These are phyloP conservation scores for Thereva unica DNA, from an alignment of 2,888 invertebrate genomes.

Conservation along the genomic window DNA sequence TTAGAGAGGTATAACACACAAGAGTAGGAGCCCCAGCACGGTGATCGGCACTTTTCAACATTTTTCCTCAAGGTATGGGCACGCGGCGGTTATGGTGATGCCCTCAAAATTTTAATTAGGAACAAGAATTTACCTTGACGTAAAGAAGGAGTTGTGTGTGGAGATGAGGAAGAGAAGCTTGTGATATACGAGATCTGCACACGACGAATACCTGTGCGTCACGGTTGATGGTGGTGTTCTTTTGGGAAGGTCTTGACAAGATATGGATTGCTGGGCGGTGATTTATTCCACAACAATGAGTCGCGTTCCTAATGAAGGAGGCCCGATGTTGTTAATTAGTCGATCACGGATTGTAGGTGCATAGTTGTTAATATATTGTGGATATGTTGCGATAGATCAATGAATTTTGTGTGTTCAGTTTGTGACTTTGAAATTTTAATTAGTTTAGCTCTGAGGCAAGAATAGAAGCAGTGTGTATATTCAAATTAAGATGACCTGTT, in stretches of 20 bases:
- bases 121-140: slow-evolving; percentile 12
- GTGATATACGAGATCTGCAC: not conserved
- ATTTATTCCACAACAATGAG: slow-evolving; percentile 30
- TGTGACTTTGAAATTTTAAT: too few species aligned
- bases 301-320: slow-evolving; percentile 10
- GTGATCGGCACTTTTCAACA: slow-evolving; percentile 14
- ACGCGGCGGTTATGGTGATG: slow-evolving; percentile 1
- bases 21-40: not conserved
- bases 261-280: slow-evolving; percentile 26
- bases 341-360: slow-evolving; percentile 8
- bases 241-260: slow-evolving; percentile 29
- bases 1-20: too few species aligned
- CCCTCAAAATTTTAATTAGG: slow-evolving; percentile 28
- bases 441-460: too few species aligned
- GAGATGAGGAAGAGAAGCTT: not conserved
- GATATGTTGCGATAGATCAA: too few species aligned
- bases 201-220: slow-evolving; percentile 6
- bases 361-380: not conserved
- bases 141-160: slow-evolving; percentile 1
- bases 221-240: slow-evolving; percentile 12
- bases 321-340: slow-evolving; percentile 12
- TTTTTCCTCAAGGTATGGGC: slow-evolving; percentile 14
- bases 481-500: too few species aligned
- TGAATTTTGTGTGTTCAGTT: not conserved
- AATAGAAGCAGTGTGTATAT: too few species aligned